Conservation (phyloP, 2,888 invertebrate species). For the Oxycera nigricornis region DNA sequence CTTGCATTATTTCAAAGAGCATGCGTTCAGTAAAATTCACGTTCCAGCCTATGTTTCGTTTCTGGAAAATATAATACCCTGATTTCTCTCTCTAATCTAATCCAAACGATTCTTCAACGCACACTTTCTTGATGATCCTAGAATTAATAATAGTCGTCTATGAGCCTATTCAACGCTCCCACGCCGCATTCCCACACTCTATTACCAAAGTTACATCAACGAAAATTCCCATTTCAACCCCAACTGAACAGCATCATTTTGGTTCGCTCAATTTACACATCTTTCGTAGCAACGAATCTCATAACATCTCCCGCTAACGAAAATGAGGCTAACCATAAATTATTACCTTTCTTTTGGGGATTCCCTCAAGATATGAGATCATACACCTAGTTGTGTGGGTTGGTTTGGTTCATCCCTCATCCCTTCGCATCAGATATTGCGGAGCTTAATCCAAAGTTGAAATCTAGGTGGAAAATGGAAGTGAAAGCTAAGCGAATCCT, state of each 20-base stretch:
- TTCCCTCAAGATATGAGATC: slow-evolving; percentile 7
- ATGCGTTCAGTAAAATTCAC: too few species aligned
- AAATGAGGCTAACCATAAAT: slow-evolving; percentile 20
- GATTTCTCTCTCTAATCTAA: neutral
- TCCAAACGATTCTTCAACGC: neutral
- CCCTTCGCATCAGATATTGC: slow-evolving; percentile 9
- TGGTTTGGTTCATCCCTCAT: neutral
- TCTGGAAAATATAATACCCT: neutral
- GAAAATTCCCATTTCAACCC: neutral
- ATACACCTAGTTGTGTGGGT: neutral
- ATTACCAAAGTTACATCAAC: slow-evolving; percentile 2
- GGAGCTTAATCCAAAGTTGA: neutral
- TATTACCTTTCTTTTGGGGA: slow-evolving; percentile 25
- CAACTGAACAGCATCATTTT: neutral
- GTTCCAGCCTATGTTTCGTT: too few species aligned
- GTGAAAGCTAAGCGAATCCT: too few species aligned
- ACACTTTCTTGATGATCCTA: neutral
- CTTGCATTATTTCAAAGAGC: too few species aligned
- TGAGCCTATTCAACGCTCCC: neutral
- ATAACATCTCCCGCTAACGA: slow-evolving; percentile 25
- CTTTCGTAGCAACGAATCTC: slow-evolving; percentile 11
- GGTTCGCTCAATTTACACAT: slow-evolving; percentile 4
- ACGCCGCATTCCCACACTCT: neutral
- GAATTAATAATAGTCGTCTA: slow-evolving; percentile 15
- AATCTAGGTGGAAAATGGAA: neutral